phyloP scores from a whole-genome alignment of 1,140 invertebrate species.

The Drosophila bipectinata region DNA sequence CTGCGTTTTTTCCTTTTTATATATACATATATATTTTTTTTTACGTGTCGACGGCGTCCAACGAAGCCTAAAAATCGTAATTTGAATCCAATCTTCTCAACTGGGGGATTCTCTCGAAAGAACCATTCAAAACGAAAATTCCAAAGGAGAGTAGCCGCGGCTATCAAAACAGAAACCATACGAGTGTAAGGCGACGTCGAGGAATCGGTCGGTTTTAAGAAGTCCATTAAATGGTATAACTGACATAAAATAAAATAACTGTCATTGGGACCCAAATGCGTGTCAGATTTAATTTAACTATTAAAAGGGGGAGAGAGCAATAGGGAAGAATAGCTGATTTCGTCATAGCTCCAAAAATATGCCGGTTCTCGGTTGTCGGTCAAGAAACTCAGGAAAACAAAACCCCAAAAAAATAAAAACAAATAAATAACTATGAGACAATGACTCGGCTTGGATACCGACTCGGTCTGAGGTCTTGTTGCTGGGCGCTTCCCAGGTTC shows the following conservation, averaged over 20 bases:
- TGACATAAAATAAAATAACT: slow-evolving; percentile 50
- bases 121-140: slow-evolving; percentile 30
- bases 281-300: slow-evolving; percentile 63
- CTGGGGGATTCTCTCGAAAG: slow-evolving; percentile 61
- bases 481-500: slow-evolving; percentile 37
- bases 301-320: slow-evolving; percentile 4
- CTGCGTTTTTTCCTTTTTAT: slow-evolving; percentile 28
- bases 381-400: slow-evolving; percentile 45
- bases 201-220: slow-evolving; percentile 40
- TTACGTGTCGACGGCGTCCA: slow-evolving; percentile 52
- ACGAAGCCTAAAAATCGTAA: slow-evolving; percentile 77
- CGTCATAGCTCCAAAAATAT: slow-evolving; percentile 70
- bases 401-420: slow-evolving; percentile 17
- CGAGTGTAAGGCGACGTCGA: slow-evolving; percentile 41
- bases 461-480: slow-evolving; percentile 17
- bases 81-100: slow-evolving; percentile 75
- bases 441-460: slow-evolving; percentile 28
- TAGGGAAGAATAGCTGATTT: slow-evolving; percentile 28
- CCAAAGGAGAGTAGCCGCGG: slow-evolving; percentile 43
- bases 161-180: slow-evolving; percentile 80
- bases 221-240: slow-evolving; percentile 62
- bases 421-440: slow-evolving; percentile 60
- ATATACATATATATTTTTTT: slow-evolving; percentile 38
- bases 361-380: slow-evolving; percentile 40
- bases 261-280: slow-evolving; percentile 50